Conservation (phyloP, 2,113 vertebrate genomes). For the Clarias magur region DNA sequence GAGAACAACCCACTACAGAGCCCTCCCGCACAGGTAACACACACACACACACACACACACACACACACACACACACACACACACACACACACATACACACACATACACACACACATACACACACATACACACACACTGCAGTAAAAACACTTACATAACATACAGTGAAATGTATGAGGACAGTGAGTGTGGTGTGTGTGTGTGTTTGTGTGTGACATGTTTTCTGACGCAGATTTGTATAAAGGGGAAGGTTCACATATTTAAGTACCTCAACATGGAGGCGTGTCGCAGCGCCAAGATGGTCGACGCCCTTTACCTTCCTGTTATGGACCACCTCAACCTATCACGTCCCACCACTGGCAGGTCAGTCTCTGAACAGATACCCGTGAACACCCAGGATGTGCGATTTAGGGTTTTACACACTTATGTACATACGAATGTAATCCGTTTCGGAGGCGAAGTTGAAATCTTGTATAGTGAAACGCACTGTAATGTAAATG, state of each 20-base stretch:
- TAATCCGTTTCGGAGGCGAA: too few relatives aligned
- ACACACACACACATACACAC: conserved; percentile 2
- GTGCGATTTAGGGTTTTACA: background rate
- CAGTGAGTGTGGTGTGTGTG: background rate
- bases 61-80: background rate
- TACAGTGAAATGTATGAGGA: background rate
- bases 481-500: too few relatives aligned
- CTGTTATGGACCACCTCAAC: conserved; percentile 81
- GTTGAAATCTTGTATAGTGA: too few relatives aligned
- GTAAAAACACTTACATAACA: background rate
- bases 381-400: background rate
- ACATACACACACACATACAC: conserved; percentile 7
- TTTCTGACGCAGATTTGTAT: conserved; percentile 82
- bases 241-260: conserved; percentile 94
- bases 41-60: background rate
- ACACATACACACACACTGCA: background rate
- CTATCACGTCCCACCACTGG: conserved; percentile 79
- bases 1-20: conserved; percentile 96
- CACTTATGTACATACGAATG: too few relatives aligned
- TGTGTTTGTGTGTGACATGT: background rate
- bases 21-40: conserved; percentile 88
- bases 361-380: conserved; percentile 70
- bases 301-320: conserved; percentile 83
- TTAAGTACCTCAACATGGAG: conserved; percentile 91
- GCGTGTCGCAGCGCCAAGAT: conserved; percentile 90